phyloP scores from a whole-genome alignment of 2,113 vertebrate genomes.

The Hippocampus zosterae region DNA sequence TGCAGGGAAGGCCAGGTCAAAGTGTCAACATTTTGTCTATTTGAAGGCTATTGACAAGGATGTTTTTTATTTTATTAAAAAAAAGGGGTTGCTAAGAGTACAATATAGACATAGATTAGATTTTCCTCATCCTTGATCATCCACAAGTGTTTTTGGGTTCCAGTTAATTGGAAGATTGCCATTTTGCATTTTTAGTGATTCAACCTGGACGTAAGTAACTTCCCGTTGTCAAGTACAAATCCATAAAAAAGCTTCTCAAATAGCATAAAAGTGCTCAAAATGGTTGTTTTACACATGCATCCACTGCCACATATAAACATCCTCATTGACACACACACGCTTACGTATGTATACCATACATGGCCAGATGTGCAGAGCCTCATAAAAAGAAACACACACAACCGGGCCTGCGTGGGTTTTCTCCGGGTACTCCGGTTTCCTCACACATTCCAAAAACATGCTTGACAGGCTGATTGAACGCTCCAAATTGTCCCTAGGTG shows the following conservation, averaged over 20 bases:
- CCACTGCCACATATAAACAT: slow-evolving; percentile 25
- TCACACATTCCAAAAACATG: too few species aligned
- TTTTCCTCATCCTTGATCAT: too few species aligned
- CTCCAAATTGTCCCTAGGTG: too few species aligned
- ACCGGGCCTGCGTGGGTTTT: too few species aligned
- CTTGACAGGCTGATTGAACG: too few species aligned
- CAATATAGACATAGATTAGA: too few species aligned
- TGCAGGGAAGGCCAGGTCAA: not conserved
- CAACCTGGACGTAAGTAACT: not conserved
- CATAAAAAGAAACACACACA: slow-evolving; percentile 29
- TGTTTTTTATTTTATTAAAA: not conserved
- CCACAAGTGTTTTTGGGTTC: not conserved
- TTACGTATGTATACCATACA: not conserved
- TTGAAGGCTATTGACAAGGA: not conserved
- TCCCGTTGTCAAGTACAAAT: not conserved
- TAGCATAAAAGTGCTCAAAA: slow-evolving; percentile 21
- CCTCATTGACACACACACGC: not conserved
- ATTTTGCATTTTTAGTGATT: not conserved
- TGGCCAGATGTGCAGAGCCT: not conserved
- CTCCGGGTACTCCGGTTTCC: too few species aligned
- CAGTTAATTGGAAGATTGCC: not conserved
- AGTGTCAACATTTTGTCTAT: not conserved
- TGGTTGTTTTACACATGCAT: slow-evolving; percentile 21
- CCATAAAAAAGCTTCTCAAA: slow-evolving; percentile 18
- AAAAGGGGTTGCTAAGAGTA: too few species aligned